Percentiles rank a stretch among this genome's conserved stretches.
Evolutionary conservation across 2,888 invertebrate species (phyloP).

Genomic region (Lithosia quadra): DNA sequence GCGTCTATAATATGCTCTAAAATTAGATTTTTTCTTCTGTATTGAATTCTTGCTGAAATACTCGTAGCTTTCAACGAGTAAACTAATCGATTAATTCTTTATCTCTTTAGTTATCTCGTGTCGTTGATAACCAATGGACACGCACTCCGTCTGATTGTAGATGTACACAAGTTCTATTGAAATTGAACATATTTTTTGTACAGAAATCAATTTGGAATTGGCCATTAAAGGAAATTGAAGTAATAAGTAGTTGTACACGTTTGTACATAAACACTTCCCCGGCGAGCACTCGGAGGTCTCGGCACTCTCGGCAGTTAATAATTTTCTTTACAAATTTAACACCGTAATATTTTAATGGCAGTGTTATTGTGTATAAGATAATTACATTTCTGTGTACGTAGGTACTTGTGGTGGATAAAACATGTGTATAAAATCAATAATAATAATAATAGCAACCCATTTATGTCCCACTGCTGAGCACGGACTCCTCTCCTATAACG

Average conservation of each 20-base stretch:
- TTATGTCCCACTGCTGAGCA: too few species aligned
- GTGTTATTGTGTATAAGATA: constrained; percentile 6
- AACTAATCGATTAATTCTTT: not conserved
- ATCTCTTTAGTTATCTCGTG: not conserved
- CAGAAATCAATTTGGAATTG: constrained; percentile 49
- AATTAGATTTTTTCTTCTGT: too few species aligned
- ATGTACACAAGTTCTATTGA: constrained; percentile 38
- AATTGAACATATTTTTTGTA: constrained; percentile 46
- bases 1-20: too few species aligned
- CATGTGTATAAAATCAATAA: not conserved
- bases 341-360: constrained; percentile 7
- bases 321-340: not conserved
- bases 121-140: constrained; percentile 24
- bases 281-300: constrained; percentile 9
- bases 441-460: too few species aligned
- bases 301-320: not conserved
- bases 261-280: constrained; percentile 11
- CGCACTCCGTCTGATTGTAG: constrained; percentile 1
- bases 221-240: constrained; percentile 50
- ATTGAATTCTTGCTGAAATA: too few species aligned
- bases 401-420: not conserved
- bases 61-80: too few species aligned
- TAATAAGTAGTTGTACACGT: constrained; percentile 16
- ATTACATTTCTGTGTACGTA: not conserved
- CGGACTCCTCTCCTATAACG: too few species aligned